These are phyloP conservation scores for Megathymus violae DNA, from an alignment of 1,140 invertebrate species.

Conservation along the genomic window DNA sequence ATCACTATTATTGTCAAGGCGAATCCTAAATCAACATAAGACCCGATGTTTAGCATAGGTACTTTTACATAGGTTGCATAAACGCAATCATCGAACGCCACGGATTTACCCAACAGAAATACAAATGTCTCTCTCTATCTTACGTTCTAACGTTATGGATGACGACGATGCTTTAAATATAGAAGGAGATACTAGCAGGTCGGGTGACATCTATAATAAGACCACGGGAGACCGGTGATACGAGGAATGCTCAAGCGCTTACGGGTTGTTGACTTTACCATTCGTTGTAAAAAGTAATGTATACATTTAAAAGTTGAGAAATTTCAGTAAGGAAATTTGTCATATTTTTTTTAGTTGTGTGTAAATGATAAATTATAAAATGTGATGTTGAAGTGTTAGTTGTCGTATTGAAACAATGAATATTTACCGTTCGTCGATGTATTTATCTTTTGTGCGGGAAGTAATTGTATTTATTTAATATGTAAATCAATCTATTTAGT, in stretches of 20 bases:
- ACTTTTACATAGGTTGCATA: slow-evolving; percentile 11
- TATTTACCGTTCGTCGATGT: background rate
- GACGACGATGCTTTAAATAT: slow-evolving; percentile 67
- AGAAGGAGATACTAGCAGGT: slow-evolving; percentile 79
- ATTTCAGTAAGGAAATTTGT: no score
- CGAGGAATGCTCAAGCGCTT: slow-evolving; percentile 70
- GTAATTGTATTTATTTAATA: background rate
- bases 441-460: background rate
- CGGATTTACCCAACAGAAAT: slow-evolving; percentile 1
- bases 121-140: background rate
- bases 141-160: slow-evolving; percentile 3
- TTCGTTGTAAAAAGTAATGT: slow-evolving; percentile 5
- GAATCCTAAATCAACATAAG: slow-evolving; percentile 10
- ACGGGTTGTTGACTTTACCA: slow-evolving; percentile 75
- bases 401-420: background rate
- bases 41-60: no score
- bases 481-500: background rate
- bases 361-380: no score
- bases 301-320: slow-evolving; percentile 16
- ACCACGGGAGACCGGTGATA: slow-evolving; percentile 72
- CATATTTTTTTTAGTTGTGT: no score
- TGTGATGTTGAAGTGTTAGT: background rate
- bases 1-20: slow-evolving; percentile 8
- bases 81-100: slow-evolving; percentile 2
- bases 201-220: slow-evolving; percentile 83